phyloP scores from a whole-genome alignment of 2,113 vertebrate genomes.

The Lycaon pictus region DNA sequence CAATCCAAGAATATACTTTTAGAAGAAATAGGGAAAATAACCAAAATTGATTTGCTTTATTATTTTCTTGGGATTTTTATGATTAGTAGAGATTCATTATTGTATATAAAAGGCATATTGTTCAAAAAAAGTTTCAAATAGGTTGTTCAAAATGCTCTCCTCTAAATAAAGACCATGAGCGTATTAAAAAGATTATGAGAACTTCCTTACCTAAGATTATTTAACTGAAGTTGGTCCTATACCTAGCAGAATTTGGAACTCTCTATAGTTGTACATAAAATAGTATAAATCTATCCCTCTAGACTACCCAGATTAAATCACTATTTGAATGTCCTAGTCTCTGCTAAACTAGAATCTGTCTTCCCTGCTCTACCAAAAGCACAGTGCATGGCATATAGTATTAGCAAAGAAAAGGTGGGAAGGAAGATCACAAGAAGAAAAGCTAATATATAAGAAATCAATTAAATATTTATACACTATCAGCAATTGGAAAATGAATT shows the following conservation, averaged over 20 bases:
- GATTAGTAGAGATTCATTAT: neutral
- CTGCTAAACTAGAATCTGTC: neutral
- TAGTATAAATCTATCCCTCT: neutral
- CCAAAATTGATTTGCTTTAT: neutral
- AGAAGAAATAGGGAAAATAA: constrained; percentile 32
- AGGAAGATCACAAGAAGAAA: neutral
- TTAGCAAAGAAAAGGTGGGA: neutral
- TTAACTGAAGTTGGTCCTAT: neutral
- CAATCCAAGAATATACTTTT: neutral
- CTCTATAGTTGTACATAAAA: neutral
- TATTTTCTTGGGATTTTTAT: neutral
- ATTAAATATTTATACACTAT: neutral
- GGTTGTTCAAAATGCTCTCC: neutral
- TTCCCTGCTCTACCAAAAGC: neutral
- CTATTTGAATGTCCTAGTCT: neutral
- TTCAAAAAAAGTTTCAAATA: neutral
- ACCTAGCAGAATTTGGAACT: neutral
- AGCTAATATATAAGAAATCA: neutral
- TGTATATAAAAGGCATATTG: neutral
- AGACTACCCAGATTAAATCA: neutral
- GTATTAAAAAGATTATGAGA: neutral
- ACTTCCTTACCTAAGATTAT: neutral
- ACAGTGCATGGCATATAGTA: too few relatives aligned
- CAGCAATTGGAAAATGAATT: neutral
- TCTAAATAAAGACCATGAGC: neutral